Conservation (phyloP, 2,113 vertebrate species). For the Indicator indicator region DNA sequence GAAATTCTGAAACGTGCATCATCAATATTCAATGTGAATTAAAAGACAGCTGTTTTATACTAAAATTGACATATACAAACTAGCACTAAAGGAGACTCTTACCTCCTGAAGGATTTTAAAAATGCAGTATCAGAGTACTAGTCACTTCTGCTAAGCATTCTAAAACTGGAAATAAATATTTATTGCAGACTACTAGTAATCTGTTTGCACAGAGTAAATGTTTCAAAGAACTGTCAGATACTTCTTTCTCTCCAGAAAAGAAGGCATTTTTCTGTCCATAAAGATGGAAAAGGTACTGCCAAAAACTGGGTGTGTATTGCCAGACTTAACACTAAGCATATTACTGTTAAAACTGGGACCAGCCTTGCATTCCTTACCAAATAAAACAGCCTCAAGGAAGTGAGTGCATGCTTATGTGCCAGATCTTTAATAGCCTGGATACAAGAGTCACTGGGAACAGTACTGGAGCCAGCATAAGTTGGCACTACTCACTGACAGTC, state of each 20-base stretch:
- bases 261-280: background rate
- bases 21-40: conserved; percentile 49
- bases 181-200: conserved; percentile 13
- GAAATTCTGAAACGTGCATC: background rate
- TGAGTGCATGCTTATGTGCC: background rate
- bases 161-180: conserved; percentile 18
- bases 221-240: background rate
- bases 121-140: background rate
- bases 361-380: background rate
- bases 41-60: conserved; percentile 36
- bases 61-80: conserved; percentile 28
- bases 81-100: background rate
- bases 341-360: background rate
- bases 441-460: background rate
- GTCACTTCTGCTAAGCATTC: background rate
- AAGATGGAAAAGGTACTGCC: background rate
- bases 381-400: background rate
- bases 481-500: background rate
- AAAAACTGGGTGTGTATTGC: background rate
- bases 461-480: background rate
- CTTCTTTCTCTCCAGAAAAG: background rate
- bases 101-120: conserved; percentile 7
- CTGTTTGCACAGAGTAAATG: background rate
- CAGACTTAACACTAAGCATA: background rate
- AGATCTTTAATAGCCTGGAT: background rate